phyloP scores from a whole-genome alignment of 2,113 vertebrate species.

The Anseranas semipalmata region DNA sequence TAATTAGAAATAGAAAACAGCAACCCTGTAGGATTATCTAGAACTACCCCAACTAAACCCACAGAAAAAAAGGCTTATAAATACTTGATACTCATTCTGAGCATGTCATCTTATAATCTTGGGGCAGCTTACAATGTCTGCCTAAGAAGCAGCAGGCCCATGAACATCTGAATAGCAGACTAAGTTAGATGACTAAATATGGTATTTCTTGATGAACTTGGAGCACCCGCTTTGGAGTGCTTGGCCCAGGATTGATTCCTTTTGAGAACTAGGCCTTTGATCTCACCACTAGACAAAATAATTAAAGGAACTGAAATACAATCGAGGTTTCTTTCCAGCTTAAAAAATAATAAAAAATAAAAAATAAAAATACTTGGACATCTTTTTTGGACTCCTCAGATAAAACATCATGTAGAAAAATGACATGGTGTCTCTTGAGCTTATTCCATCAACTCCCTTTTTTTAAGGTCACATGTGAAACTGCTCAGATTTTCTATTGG shows the following conservation, averaged over 20 bases:
- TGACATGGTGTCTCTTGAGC: background rate
- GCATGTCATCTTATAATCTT: conserved; percentile 48
- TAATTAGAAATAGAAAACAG: background rate
- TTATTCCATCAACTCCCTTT: background rate
- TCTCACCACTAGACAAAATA: conserved; percentile 63
- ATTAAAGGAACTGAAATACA: conserved; percentile 58
- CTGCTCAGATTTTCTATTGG: background rate
- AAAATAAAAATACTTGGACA: background rate
- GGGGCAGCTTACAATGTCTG: conserved; percentile 41
- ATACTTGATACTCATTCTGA: background rate
- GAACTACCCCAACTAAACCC: conserved; percentile 15
- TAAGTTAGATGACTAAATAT: conserved; percentile 64
- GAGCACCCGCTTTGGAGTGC: conserved; percentile 27
- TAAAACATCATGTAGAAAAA: conserved; percentile 29
- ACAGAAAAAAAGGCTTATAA: background rate
- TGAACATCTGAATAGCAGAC: background rate
- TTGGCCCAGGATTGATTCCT: conserved; percentile 27
- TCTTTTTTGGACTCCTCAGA: conserved; percentile 37
- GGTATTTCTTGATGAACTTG: conserved; percentile 49
- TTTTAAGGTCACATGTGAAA: background rate
- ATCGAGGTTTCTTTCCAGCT: conserved; percentile 9
- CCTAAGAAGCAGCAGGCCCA: background rate
- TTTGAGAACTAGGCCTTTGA: conserved; percentile 56
- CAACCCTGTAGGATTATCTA: background rate
- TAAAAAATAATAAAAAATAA: background rate